phyloP scores from a whole-genome alignment of 2,888 invertebrate species.

The Himalopsyche anomala region DNA sequence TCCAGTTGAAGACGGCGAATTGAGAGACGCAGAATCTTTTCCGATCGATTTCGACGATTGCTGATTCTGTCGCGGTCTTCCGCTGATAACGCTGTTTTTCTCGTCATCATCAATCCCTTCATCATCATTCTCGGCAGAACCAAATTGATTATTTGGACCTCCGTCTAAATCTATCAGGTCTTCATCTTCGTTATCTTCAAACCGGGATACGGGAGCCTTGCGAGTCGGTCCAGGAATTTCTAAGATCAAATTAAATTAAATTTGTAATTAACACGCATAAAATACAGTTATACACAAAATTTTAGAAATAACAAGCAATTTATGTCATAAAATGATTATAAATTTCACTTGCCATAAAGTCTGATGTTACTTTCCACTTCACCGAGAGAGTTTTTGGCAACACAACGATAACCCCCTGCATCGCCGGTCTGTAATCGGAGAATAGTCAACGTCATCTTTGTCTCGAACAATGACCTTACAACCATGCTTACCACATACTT shows the following conservation, averaged over 20 bases:
- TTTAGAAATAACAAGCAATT: not conserved
- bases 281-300: not conserved
- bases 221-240: constrained; percentile 86
- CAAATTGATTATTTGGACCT: constrained; percentile 82
- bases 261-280: not conserved
- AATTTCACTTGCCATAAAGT: constrained; percentile 84
- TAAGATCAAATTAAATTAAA: constrained; percentile 68
- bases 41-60: not conserved
- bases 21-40: not conserved
- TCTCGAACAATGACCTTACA: constrained; percentile 86
- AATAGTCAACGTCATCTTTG: constrained; percentile 88
- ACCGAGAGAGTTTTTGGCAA: constrained; percentile 91
- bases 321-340: not conserved
- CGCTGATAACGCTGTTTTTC: constrained; percentile 12
- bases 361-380: constrained; percentile 92
- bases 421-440: constrained; percentile 84
- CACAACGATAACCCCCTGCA: constrained; percentile 89
- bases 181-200: constrained; percentile 77
- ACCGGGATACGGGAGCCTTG: constrained; percentile 33
- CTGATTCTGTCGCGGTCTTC: constrained; percentile 8
- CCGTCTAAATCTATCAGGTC: constrained; percentile 73
- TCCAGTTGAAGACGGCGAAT: not conserved
- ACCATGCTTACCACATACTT: constrained; percentile 87
- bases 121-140: constrained; percentile 85
- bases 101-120: constrained; percentile 47